Percentiles rank a stretch among this genome's conserved stretches.
These are phyloP conservation scores for Gavialis gangeticus DNA, from an alignment of 2,113 vertebrate genomes.

Conservation along the genomic window DNA sequence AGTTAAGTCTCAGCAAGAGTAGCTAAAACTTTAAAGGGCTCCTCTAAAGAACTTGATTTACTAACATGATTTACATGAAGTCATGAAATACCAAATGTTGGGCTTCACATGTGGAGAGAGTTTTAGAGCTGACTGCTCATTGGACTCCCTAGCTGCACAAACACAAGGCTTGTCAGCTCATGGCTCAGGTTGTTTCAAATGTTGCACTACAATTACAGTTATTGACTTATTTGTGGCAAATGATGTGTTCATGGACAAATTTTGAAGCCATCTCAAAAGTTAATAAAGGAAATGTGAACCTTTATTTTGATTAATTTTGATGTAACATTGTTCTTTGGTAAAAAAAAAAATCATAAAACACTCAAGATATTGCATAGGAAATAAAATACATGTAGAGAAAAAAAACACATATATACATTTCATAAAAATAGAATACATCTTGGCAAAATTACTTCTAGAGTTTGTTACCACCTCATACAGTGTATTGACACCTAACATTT, in stretches of 20 bases:
- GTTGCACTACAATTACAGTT: accelerated
- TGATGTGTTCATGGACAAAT: background rate
- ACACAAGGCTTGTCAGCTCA: accelerated
- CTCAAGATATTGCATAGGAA: slow-evolving; percentile 79
- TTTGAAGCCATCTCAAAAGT: background rate
- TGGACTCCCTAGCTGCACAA: background rate
- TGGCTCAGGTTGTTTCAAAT: accelerated
- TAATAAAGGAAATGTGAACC: slow-evolving; percentile 63
- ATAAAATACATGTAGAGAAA: slow-evolving; percentile 78
- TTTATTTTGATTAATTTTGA: slow-evolving; percentile 79
- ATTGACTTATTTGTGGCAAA: background rate
- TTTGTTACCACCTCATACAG: slow-evolving; percentile 77
- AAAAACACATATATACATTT: slow-evolving; percentile 86
- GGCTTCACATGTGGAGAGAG: background rate
- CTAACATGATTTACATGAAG: background rate
- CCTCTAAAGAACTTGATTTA: background rate
- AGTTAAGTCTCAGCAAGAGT: background rate
- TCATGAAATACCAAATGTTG: background rate
- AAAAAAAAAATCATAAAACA: slow-evolving; percentile 74
- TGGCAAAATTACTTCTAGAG: slow-evolving; percentile 79
- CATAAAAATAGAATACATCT: slow-evolving; percentile 98
- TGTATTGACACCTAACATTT: slow-evolving; percentile 78
- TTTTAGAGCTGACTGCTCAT: background rate
- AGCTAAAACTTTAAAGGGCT: background rate
- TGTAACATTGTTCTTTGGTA: slow-evolving; percentile 63